Base-by-base conservation (phyloP, 2,888 invertebrate species). In the Alentia gelatinosa region DNA sequence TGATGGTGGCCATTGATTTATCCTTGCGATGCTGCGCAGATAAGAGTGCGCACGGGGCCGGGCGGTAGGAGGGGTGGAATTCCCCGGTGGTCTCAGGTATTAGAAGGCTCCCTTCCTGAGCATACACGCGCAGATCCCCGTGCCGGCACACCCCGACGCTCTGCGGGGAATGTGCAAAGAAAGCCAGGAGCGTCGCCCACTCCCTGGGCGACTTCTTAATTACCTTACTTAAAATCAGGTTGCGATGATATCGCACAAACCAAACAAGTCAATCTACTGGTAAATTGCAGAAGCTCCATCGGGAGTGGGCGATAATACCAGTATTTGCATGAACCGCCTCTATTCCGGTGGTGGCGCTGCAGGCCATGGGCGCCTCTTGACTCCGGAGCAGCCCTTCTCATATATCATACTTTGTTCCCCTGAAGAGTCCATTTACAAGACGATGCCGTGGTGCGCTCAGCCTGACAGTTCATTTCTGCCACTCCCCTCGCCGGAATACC, bases 221-320 rank as follows among this genome's bases (percentile, higher is more conserved):
- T 90, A 90, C 90, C 90, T 90, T 90, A 90, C 90, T 90, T 79
- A 90, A 90, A 90, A 90, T 90, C 90, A 90, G 74, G 79, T 90
- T 90, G 68, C 74, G 90, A 90, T 90, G 75, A 90, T 90, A 90
- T 90, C 90, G 83, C 35, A 79, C 68, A 79, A 79, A 90, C 90
- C 50, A 79, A 90, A 79, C 79, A 90, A 90, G 90, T 90, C 90
- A 74, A 90, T 90, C 90, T 90, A 75, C 90, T 90, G 90, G 74
- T 90, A 90, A 90, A 90, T 90, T 90, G 90, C 47, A 50, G 47
- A 37, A 42, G 30, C n/a, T 90, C 90, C 90, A 12, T 5, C 12
- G 83, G 90, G 90, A 79, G 33, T 15, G 23, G 83, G 83, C 47
- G 47, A 79, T 79, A 79, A 79, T 86, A 47, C 86, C 30, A 23